A percentile compares a stretch with the other conserved stretches of the same genome.
phyloP scores from a whole-genome alignment of 2,113 vertebrate genomes.

The Pseudolaguvia tuberculata region DNA sequence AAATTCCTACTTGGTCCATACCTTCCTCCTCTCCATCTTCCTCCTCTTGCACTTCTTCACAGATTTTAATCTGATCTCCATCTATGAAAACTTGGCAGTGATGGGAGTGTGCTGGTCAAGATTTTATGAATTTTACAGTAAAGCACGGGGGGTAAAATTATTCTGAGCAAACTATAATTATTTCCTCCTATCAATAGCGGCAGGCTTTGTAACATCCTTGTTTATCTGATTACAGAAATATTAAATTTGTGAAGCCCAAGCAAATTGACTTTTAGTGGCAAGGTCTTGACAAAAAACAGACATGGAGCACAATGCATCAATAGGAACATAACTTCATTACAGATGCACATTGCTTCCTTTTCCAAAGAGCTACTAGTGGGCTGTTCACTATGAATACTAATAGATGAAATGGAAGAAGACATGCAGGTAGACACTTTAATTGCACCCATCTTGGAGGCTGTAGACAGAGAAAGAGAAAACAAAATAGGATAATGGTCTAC shows the following conservation, averaged over 20 bases:
- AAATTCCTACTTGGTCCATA: slow-evolving; percentile 61
- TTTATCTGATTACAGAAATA: slow-evolving; percentile 74
- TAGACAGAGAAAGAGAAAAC: background rate
- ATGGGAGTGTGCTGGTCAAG: slow-evolving; percentile 48
- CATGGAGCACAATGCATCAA: slow-evolving; percentile 70
- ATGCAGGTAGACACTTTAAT: slow-evolving; percentile 47
- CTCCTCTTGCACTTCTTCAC: slow-evolving; percentile 43
- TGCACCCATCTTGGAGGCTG: slow-evolving; percentile 41
- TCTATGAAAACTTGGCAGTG: slow-evolving; percentile 48
- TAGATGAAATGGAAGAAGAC: slow-evolving; percentile 35
- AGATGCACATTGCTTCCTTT: slow-evolving; percentile 67
- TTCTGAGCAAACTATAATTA: slow-evolving; percentile 70
- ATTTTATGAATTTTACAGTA: slow-evolving; percentile 70
- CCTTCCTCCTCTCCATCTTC: slow-evolving; percentile 35
- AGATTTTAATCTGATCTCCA: slow-evolving; percentile 66
- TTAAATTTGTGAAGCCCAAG: slow-evolving; percentile 68
- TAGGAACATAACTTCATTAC: slow-evolving; percentile 70
- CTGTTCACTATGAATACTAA: slow-evolving; percentile 54
- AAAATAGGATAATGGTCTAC: background rate
- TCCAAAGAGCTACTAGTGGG: slow-evolving; percentile 58
- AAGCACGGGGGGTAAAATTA: slow-evolving; percentile 71
- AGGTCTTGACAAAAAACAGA: slow-evolving; percentile 77
- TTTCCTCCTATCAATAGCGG: slow-evolving; percentile 71
- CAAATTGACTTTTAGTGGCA: slow-evolving; percentile 78
- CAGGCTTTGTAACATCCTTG: slow-evolving; percentile 70